phyloP scores from a whole-genome alignment of 2,113 vertebrate genomes.

The Thoracochromis brauschi region DNA sequence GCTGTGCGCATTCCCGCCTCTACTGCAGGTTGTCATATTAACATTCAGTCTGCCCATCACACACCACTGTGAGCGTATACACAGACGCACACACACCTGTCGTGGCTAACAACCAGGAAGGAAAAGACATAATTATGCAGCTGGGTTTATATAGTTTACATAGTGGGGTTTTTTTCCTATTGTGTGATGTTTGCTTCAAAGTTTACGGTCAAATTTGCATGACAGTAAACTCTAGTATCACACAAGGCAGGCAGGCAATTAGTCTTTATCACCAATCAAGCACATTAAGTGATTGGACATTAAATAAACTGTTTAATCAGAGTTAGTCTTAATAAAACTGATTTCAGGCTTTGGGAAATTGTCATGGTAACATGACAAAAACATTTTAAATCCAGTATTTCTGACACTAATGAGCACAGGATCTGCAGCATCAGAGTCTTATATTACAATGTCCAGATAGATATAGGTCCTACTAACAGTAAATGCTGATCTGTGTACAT shows the following conservation, averaged over 20 bases:
- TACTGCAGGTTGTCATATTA: slow-evolving; percentile 32
- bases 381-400: neutral
- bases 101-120: neutral
- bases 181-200: neutral
- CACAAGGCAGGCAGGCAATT: neutral
- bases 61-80: neutral
- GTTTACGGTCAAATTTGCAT: neutral
- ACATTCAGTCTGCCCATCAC: slow-evolving; percentile 20
- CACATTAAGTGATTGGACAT: neutral
- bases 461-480: neutral
- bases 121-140: neutral
- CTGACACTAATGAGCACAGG: neutral
- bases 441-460: neutral
- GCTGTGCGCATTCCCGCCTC: neutral
- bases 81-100: neutral
- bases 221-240: neutral
- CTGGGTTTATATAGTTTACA: neutral
- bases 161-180: rapidly evolving
- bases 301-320: neutral
- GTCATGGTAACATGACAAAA: neutral
- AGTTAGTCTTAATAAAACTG: neutral
- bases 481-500: neutral
- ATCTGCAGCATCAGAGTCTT: neutral
- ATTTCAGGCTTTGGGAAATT: neutral
- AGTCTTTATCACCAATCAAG: neutral